Evolutionary conservation across 1,140 invertebrate species (phyloP), one percentile per base, ranked within the genome.

Genomic region (Drosophila pandora): DNA sequence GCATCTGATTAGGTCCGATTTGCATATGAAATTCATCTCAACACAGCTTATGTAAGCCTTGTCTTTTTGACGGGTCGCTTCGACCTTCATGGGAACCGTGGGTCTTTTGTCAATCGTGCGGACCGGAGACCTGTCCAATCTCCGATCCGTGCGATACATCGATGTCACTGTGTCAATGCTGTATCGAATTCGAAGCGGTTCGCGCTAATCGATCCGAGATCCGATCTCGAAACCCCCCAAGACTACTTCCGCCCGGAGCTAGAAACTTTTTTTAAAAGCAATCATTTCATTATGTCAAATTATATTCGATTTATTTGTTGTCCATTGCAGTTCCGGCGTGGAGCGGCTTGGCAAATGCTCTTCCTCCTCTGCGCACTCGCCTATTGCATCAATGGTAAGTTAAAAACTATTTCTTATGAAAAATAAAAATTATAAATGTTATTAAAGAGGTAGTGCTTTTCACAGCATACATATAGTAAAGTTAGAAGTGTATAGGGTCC

Each of bases 261-360:
- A n/a, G 1, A 37, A 47, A 28, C 4, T 17, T 13, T 22, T 2
- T 17, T 7, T 3, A 61, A 6, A 28, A 50, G 37, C 22, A 60
- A 12, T 49, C 12, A 10, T 17, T 37, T 48, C 39, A 47, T 47
- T 47, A 47, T 47, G 1, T 47, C 4, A 2, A 47, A 47, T 47
- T 47, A 23, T 47, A 21, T 47, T 47, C 21, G 17, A 28, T 43
- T 28, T 25, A 13, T 41, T 41, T 43, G 41, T 21, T 37, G 41
- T 53, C 4, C 8, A 8, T 80, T 82, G 39, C 76, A 91, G 90
- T 83, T 91, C 68, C 81, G 90, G 72, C 81, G 70, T 74, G 90
- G 88, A 91, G 88, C 85, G 75, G 84, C 78, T 76, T 91, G 84
- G 90, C 88, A 83, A 85, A 60, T 77, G 54, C 82, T 91, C 76